Evolutionary conservation across 2,797 vertebrate species (phyloP).

Genomic region (Microctenopoma lineatum): DNA sequence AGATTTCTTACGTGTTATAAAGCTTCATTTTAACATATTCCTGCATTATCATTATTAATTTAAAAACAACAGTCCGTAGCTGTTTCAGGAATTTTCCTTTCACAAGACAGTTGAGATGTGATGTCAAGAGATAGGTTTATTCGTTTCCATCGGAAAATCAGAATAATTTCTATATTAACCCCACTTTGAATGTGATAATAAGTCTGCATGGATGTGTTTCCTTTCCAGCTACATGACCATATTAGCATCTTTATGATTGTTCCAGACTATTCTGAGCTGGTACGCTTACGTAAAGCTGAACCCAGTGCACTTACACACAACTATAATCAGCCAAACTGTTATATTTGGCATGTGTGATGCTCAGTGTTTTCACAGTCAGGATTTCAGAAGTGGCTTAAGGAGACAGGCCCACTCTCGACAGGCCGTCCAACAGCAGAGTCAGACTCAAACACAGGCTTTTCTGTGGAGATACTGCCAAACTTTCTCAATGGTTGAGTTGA

Average conservation of each 20-base stretch:
- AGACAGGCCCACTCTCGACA: constrained; percentile 37
- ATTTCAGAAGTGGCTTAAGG: constrained; percentile 48
- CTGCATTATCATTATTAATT: not conserved
- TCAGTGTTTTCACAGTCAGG: constrained; percentile 46
- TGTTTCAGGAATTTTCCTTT: not conserved
- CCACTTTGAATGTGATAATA: not conserved
- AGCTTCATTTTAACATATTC: not conserved
- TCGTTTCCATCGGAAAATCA: not conserved
- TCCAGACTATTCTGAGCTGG: constrained; percentile 13
- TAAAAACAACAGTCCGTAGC: not conserved
- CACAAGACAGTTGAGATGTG: not conserved
- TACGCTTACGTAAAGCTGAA: constrained; percentile 19
- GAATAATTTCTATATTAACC: not conserved
- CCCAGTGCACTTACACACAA: constrained; percentile 10
- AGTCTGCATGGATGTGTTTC: constrained; percentile 2
- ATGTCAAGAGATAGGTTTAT: not conserved
- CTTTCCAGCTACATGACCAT: not conserved
- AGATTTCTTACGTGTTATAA: too few species aligned
- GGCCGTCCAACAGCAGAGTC: constrained; percentile 56
- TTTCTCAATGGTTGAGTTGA: constrained; percentile 59
- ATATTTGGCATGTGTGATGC: constrained; percentile 28
- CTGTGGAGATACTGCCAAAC: constrained; percentile 68
- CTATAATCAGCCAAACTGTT: constrained; percentile 26
- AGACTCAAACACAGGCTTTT: constrained; percentile 67
- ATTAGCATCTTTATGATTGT: not conserved